Evolutionary conservation across 2,888 invertebrate genomes (phyloP).

Genomic region (Syrista parreyssii): DNA sequence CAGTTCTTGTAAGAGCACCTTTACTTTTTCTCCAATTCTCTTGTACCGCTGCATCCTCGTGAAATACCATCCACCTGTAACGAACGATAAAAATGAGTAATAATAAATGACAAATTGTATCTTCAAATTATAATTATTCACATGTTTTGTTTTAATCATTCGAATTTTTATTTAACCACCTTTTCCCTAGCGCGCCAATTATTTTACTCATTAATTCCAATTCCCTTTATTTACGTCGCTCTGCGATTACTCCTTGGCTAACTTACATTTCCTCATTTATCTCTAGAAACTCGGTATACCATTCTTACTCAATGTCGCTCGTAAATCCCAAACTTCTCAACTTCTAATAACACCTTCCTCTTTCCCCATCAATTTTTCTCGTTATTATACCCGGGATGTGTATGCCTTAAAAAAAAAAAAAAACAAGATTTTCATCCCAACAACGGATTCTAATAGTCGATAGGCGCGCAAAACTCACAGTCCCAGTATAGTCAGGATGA

Average conservation of each 20-base stretch:
- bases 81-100: too few relatives aligned
- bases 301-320: not conserved
- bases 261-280: not conserved
- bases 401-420: not conserved
- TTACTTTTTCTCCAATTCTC: too few relatives aligned
- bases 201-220: not conserved
- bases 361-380: not conserved
- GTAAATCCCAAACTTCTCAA: not conserved
- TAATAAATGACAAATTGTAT: too few relatives aligned
- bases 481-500: not conserved
- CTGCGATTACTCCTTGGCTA: not conserved
- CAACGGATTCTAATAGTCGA: not conserved
- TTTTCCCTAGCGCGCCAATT: not conserved
- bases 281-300: not conserved
- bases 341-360: not conserved
- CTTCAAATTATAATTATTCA: not conserved
- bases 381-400: not conserved
- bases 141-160: not conserved
- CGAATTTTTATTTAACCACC: not conserved
- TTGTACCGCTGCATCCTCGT: too few relatives aligned
- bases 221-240: not conserved
- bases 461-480: not conserved
- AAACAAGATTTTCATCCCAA: not conserved
- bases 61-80: too few relatives aligned
- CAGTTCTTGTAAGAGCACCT: too few relatives aligned